A percentile compares a stretch with the other conserved stretches of the same genome.
Conservation (phyloP, 2,797 vertebrate species). For the Sebastes iracundus region DNA sequence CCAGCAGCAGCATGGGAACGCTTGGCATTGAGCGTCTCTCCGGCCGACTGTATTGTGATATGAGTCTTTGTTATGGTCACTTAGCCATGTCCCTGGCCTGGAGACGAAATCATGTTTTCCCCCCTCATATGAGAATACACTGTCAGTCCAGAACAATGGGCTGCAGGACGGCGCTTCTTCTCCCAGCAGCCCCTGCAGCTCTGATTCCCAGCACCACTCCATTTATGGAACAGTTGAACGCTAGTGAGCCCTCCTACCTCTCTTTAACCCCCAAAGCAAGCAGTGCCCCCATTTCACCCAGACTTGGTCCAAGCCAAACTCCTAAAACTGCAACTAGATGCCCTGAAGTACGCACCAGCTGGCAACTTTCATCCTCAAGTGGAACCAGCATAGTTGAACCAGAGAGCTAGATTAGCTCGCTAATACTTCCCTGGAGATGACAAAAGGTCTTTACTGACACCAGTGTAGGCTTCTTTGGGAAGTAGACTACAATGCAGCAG, state of each 20-base stretch:
- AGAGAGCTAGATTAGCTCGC: conserved; percentile 24
- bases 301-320: conserved; percentile 11
- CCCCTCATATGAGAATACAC: conserved; percentile 48
- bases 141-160: conserved; percentile 68
- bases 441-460: conserved; percentile 24
- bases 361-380: conserved; percentile 5
- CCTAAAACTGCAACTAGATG: conserved; percentile 12
- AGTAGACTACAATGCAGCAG: conserved; percentile 45
- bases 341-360: conserved; percentile 24
- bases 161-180: conserved; percentile 29
- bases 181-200: conserved; percentile 50
- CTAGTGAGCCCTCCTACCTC: neutral
- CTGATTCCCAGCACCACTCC: conserved; percentile 56
- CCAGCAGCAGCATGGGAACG: conserved; percentile 41
- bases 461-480: conserved; percentile 41
- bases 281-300: conserved; percentile 10
- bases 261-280: neutral
- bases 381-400: conserved; percentile 22
- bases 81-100: conserved; percentile 27
- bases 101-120: conserved; percentile 11
- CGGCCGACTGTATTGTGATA: conserved; percentile 50
- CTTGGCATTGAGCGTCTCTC: conserved; percentile 29
- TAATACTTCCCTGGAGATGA: conserved; percentile 43
- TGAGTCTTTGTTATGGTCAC: conserved; percentile 59
- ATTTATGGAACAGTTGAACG: conserved; percentile 62